phyloP scores from a whole-genome alignment of 2,888 invertebrate species.

The Xanthia togata region DNA sequence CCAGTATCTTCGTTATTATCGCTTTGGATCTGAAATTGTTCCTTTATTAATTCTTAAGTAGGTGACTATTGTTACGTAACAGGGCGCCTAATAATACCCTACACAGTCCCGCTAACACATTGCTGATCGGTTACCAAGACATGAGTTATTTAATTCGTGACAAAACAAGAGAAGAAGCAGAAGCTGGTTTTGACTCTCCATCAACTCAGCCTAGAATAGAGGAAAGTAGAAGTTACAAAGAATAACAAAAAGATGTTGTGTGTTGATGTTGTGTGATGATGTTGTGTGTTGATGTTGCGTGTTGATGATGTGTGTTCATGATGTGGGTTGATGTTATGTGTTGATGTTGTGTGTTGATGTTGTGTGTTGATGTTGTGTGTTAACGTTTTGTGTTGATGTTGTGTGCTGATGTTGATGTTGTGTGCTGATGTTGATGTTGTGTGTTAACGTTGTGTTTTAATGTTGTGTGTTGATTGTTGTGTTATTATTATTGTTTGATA shows the following conservation, averaged over 20 bases:
- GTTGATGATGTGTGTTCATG: neutral
- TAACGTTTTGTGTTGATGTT: neutral
- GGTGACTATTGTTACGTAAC: neutral
- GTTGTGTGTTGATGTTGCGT: neutral
- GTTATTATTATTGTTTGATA: neutral
- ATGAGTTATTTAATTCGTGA: neutral
- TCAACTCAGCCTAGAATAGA: neutral
- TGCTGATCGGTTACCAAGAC: no score
- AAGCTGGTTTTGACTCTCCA: neutral
- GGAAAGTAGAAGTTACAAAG: neutral
- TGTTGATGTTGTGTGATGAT: neutral
- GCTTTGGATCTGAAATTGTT: conserved; percentile 78
- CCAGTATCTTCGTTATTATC: conserved; percentile 85
- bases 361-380: neutral
- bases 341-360: neutral
- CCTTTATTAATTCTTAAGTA: neutral
- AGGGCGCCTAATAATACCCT: neutral
- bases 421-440: neutral
- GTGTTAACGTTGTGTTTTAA: neutral
- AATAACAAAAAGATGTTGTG: neutral
- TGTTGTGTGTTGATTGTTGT: neutral
- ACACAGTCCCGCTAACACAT: neutral
- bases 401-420: neutral
- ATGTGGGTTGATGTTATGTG: no score
- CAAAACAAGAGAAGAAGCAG: neutral